A percentile compares a stretch with the other conserved stretches of the same genome.
phyloP scores from a whole-genome alignment of 2,888 invertebrate species.

The Dastarcus helophoroides region DNA sequence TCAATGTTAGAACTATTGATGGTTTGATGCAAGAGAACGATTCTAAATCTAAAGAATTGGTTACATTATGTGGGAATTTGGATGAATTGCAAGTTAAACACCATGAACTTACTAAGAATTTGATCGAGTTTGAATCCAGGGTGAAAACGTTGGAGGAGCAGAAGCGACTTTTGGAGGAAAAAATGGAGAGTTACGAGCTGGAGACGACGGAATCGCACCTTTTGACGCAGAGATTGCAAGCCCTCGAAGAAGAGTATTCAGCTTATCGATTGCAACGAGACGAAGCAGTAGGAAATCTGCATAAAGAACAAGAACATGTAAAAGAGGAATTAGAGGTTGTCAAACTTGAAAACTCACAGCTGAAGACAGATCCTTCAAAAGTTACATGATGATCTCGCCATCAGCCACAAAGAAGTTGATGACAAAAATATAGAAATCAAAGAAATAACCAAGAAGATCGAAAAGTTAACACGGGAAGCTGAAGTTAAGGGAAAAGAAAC shows the following conservation, averaged over 20 bases:
- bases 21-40: too few species aligned
- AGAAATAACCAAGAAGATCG: too few species aligned
- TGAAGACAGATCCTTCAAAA: slow-evolving; percentile 2
- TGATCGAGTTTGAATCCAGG: too few species aligned
- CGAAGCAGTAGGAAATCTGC: slow-evolving; percentile 15
- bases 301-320: slow-evolving; percentile 14
- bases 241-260: slow-evolving; percentile 8
- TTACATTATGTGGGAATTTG: too few species aligned
- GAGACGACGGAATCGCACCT: background rate
- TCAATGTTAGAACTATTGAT: too few species aligned
- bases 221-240: slow-evolving; percentile 5
- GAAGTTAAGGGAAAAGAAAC: too few species aligned
- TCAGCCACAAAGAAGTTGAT: too few species aligned
- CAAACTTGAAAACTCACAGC: slow-evolving; percentile 4
- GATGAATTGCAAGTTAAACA: too few species aligned
- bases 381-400: too few species aligned
- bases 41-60: too few species aligned
- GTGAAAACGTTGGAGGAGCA: background rate
- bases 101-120: too few species aligned
- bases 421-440: too few species aligned
- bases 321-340: slow-evolving; percentile 11
- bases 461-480: slow-evolving; percentile 6
- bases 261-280: slow-evolving; percentile 1
- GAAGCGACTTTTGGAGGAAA: slow-evolving; percentile 5
- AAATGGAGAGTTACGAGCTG: slow-evolving; percentile 8